Conservation (phyloP, 2,113 vertebrate species). For the Varanus komodoensis region DNA sequence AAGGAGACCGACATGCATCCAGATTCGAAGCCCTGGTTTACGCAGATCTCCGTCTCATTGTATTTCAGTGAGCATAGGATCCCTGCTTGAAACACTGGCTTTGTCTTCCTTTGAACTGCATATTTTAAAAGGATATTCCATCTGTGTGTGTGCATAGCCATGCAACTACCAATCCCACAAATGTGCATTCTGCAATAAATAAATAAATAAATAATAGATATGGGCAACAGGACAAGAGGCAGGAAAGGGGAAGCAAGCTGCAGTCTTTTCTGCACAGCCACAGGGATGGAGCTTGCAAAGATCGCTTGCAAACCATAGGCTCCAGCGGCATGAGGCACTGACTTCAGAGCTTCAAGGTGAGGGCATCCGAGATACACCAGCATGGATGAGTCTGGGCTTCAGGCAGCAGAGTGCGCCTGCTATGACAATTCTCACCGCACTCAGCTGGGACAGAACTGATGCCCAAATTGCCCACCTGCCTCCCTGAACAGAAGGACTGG, state of each 20-base stretch:
- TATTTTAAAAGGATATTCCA: not conserved
- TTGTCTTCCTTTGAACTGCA: not conserved
- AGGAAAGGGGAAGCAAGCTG: not conserved
- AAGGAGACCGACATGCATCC: too few relatives aligned
- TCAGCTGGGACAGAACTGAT: not conserved
- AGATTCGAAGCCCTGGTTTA: not conserved
- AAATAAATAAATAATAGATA: not conserved
- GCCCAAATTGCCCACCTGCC: too few relatives aligned
- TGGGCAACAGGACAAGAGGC: too few relatives aligned
- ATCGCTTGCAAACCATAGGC: not conserved
- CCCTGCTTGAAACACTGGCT: too few relatives aligned
- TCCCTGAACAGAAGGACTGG: too few relatives aligned
- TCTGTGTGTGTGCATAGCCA: not conserved
- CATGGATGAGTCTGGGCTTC: too few relatives aligned
- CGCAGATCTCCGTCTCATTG: not conserved
- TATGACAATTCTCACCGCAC: too few relatives aligned
- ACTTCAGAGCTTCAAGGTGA: not conserved
- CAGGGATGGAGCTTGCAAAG: not conserved
- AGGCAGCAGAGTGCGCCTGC: not conserved
- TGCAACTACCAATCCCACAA: not conserved
- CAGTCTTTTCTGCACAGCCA: not conserved
- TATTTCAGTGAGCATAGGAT: not conserved
- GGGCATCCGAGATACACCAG: too few relatives aligned
- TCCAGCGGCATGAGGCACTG: not conserved
- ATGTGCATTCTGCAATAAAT: not conserved